phyloP scores from a whole-genome alignment of 1,140 invertebrate genomes.

The Pissodes strobi region DNA sequence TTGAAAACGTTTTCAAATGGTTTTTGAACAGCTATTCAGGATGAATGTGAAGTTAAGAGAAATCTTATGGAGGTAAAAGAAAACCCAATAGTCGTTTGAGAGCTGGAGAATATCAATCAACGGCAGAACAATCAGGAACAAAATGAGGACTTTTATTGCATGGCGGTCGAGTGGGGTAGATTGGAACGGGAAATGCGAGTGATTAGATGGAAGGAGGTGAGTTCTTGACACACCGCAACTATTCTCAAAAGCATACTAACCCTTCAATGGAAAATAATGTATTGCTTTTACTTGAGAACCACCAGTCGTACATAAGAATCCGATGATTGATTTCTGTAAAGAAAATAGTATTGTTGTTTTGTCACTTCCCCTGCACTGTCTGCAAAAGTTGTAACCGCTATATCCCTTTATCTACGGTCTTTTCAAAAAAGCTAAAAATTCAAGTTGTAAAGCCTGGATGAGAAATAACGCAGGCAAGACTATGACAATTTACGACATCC shows the following conservation, averaged over 20 bases:
- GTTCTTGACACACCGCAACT: conserved; percentile 50
- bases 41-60: too few species aligned
- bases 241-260: conserved; percentile 50
- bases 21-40: too few species aligned
- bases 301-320: conserved; percentile 37
- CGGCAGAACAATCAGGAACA: too few species aligned
- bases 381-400: conserved; percentile 54
- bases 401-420: conserved; percentile 46
- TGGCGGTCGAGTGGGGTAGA: conserved; percentile 54
- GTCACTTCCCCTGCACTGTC: conserved; percentile 51
- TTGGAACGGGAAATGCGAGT: conserved; percentile 39
- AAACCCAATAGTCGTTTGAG: too few species aligned
- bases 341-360: conserved; percentile 51
- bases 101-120: too few species aligned
- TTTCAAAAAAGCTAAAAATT: conserved; percentile 53
- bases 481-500: conserved; percentile 60
- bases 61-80: too few species aligned
- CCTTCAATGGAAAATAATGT: conserved; percentile 36
- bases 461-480: conserved; percentile 55
- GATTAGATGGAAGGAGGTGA: conserved; percentile 55
- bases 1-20: too few species aligned
- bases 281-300: conserved; percentile 24
- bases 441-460: conserved; percentile 56
- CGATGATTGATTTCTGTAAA: conserved; percentile 43
- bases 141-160: too few species aligned